phyloP scores from a whole-genome alignment of 2,888 invertebrate species.

The Nomada fabriciana region DNA sequence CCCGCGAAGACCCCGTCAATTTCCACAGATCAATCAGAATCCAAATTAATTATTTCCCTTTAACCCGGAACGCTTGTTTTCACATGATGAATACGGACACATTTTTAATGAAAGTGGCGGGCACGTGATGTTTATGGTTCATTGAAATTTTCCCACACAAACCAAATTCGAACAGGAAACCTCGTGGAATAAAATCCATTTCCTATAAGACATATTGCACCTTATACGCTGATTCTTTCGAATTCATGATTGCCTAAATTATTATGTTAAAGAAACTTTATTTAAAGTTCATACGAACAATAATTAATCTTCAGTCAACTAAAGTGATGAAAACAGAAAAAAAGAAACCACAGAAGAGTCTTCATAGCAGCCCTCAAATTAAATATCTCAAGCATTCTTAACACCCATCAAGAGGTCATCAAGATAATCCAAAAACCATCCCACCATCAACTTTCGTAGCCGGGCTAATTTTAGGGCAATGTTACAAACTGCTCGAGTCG shows the following conservation, averaged over 20 bases:
- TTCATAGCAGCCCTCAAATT: neutral
- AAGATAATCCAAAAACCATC: slow-evolving; percentile 64
- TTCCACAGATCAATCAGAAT: slow-evolving; percentile 75
- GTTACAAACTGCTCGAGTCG: neutral
- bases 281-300: neutral
- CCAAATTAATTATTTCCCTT: slow-evolving; percentile 75
- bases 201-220: neutral
- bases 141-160: no score
- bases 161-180: no score
- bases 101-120: slow-evolving; percentile 63
- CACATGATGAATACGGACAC: slow-evolving; percentile 68
- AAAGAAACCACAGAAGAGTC: neutral
- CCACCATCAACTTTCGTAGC: slow-evolving; percentile 50
- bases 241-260: neutral
- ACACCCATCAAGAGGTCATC: slow-evolving; percentile 72
- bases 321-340: neutral
- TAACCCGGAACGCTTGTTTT: slow-evolving; percentile 50
- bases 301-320: neutral
- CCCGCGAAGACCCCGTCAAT: slow-evolving; percentile 66
- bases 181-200: slow-evolving; percentile 1
- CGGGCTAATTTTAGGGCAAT: slow-evolving; percentile 71
- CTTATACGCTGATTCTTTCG: neutral
- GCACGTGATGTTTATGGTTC: slow-evolving; percentile 60
- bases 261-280: neutral
- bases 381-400: neutral